Evolutionary conservation across 2,113 vertebrate species (phyloP).

Genomic region (Procavia capensis): DNA sequence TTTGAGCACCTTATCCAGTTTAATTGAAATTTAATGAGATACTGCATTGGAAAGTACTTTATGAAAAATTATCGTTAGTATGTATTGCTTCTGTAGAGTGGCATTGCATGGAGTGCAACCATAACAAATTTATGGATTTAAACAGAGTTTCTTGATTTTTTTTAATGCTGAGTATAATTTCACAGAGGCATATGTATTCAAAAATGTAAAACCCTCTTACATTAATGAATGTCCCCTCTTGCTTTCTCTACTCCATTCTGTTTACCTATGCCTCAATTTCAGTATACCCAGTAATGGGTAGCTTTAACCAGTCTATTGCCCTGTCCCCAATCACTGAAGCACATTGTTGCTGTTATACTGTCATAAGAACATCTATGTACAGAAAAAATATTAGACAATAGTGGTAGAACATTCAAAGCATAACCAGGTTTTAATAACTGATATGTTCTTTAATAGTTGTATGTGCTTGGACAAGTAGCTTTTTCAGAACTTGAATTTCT

Average conservation of each 20-base stretch:
- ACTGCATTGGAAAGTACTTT: background rate
- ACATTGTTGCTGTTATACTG: background rate
- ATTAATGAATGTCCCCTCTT: background rate
- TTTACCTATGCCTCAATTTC: background rate
- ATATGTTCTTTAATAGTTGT: background rate
- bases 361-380: background rate
- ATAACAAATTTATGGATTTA: background rate
- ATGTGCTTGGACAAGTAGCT: background rate
- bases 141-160: background rate
- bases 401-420: background rate
- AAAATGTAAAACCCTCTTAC: background rate
- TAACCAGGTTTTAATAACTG: background rate
- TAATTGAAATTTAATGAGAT: slow-evolving; percentile 43
- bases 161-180: background rate
- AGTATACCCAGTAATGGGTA: background rate
- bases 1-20: background rate
- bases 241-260: background rate
- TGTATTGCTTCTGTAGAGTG: background rate
- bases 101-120: background rate
- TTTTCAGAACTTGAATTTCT: background rate
- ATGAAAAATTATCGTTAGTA: background rate
- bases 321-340: background rate
- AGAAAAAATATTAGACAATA: background rate
- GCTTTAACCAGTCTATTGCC: background rate
- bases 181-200: background rate